A percentile compares a stretch with the other conserved stretches of the same genome.
Evolutionary conservation across 1,140 invertebrate species (phyloP).

Genomic region (Arctopsyche grandis): DNA sequence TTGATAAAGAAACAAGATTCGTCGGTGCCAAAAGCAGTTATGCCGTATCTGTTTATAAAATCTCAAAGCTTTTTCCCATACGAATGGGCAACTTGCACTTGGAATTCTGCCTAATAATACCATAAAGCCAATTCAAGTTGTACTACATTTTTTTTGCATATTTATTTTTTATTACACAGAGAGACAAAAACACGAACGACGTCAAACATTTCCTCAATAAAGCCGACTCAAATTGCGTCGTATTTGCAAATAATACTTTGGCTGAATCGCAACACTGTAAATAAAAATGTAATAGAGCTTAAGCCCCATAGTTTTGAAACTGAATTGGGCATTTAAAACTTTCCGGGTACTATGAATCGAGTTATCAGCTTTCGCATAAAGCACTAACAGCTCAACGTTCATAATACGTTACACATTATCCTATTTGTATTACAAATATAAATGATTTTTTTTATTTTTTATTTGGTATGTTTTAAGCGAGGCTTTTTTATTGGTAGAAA

Average conservation of each 20-base stretch:
- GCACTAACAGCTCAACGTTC: too few species aligned
- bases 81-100: constrained; percentile 34
- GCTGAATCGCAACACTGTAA: neutral
- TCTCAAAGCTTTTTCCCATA: constrained; percentile 11
- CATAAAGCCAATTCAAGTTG: constrained; percentile 22
- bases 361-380: neutral
- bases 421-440: too few species aligned
- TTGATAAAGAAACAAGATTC: neutral
- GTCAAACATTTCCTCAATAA: constrained; percentile 2
- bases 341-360: constrained; percentile 2
- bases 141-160: constrained; percentile 17
- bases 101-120: constrained; percentile 39
- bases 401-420: too few species aligned
- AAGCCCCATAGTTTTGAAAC: neutral
- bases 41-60: constrained; percentile 27
- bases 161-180: neutral
- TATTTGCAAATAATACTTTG: too few species aligned
- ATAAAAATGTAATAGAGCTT: neutral
- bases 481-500: constrained; percentile 1
- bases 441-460: too few species aligned
- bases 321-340: constrained; percentile 1
- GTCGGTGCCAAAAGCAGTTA: constrained; percentile 26
- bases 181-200: constrained; percentile 1
- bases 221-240: neutral
- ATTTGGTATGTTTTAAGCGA: too few species aligned